A percentile compares a stretch with the other conserved stretches of the same genome.
Evolutionary conservation across 2,113 vertebrate genomes (phyloP).

Genomic region (Cricetomys ansorgei): DNA sequence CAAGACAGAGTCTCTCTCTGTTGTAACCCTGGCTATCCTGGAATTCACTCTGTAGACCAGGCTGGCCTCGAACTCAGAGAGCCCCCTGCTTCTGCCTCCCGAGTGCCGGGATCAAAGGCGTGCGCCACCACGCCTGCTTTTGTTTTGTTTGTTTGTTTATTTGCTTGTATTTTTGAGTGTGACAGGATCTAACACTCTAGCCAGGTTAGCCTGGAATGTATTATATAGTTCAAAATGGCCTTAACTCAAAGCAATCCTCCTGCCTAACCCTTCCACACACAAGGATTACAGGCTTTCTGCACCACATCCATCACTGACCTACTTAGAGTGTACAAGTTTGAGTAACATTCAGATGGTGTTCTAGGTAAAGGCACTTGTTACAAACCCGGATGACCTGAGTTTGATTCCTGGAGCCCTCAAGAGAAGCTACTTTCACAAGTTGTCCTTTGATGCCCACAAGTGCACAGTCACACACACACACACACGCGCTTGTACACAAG

Average conservation of each 20-base stretch:
- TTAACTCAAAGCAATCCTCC: neutral
- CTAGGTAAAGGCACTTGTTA: neutral
- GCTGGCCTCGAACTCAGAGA: too few species aligned
- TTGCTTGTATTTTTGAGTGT: neutral
- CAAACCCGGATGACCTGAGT: neutral
- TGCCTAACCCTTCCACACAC: neutral
- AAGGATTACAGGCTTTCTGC: too few species aligned
- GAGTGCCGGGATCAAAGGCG: too few species aligned
- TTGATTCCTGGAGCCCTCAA: neutral
- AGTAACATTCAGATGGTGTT: neutral
- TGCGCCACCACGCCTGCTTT: too few species aligned
- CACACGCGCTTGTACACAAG: neutral
- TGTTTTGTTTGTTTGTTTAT: too few species aligned
- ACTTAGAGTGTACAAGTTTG: neutral
- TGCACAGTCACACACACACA: neutral
- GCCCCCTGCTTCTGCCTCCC: too few species aligned
- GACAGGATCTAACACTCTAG: neutral
- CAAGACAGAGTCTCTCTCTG: too few species aligned
- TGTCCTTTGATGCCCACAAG: neutral
- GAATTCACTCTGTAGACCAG: too few species aligned
- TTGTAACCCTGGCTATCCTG: too few species aligned
- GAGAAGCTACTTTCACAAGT: neutral
- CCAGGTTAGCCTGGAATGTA: neutral
- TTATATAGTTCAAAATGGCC: neutral
- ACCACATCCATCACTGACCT: neutral